Conservation (phyloP, 2,888 invertebrate genomes). For the Agriopis marginaria region DNA sequence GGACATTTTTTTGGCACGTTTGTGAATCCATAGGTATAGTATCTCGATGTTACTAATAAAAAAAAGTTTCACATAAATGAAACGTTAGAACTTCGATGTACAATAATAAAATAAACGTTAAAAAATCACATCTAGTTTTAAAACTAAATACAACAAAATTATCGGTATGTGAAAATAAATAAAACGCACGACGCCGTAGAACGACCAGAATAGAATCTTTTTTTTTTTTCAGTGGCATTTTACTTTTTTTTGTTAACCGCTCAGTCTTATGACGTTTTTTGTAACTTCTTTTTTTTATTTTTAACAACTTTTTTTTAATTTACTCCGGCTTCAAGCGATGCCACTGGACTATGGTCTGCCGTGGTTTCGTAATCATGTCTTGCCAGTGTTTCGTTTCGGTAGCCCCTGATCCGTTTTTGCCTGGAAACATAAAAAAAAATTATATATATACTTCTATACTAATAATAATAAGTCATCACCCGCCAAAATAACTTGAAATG, state of each 20-base stretch:
- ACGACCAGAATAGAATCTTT: slow-evolving; percentile 42
- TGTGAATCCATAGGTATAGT: too few species aligned
- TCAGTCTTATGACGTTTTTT: slow-evolving; percentile 84
- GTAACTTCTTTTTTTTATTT: slow-evolving; percentile 53
- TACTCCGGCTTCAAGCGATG: slow-evolving; percentile 98
- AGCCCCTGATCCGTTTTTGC: slow-evolving; percentile 97
- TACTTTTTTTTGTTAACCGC: slow-evolving; percentile 73
- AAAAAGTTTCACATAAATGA: too few species aligned
- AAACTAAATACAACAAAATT: background rate
- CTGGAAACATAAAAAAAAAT: slow-evolving; percentile 86
- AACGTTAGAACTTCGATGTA: background rate
- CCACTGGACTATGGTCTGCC: slow-evolving; percentile 98
- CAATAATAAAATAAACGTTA: slow-evolving; percentile 1
- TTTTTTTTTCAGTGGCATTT: slow-evolving; percentile 60
- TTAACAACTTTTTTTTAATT: slow-evolving; percentile 56
- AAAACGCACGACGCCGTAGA: slow-evolving; percentile 35
- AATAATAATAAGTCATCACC: too few species aligned
- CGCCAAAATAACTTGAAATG: too few species aligned
- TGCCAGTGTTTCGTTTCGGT: slow-evolving; percentile 99
- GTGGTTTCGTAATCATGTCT: slow-evolving; percentile 98
- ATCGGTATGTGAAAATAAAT: background rate
- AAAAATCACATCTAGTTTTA: background rate
- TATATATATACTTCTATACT: too few species aligned
- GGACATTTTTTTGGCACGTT: too few species aligned
- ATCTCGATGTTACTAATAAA: background rate